Evolutionary conservation across 2,797 vertebrate genomes (phyloP), one percentile per base, ranked within the genome.

Genomic region (Percopsis omiscomaycus): DNA sequence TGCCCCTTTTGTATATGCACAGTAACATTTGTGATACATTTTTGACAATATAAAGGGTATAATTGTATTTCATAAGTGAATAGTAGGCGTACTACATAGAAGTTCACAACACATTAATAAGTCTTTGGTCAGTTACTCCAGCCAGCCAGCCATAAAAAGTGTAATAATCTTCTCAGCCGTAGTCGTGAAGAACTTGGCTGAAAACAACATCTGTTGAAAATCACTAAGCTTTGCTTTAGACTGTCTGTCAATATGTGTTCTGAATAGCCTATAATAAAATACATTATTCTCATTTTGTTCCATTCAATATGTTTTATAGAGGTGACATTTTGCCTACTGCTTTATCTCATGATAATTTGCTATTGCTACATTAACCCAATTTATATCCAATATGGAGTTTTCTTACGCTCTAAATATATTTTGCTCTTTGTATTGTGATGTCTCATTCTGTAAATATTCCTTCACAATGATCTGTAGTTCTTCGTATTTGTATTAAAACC

Each of bases 151-250:
- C 32, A 2, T 5, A 3, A 61, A 77, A 58, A 75, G 73, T 64
- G 16, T 65, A 69, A 65, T 64, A 2, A 77, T 76, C 74, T 75
- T 57, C 32, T 57, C 32, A 73, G 58, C 81, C 71, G 67, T 66
- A 67, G 70, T 74, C 60, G 63, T 73, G 68, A 76, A 80, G 62
- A 11, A 71, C 48, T 8, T 4, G 15, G 32, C 45, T 37, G 56
- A 77, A 64, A 74, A 73, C 66, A 63, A 56, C 63, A 62, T 75
- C 71, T 80, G 69, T 57, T 78, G 52, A 67, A 30, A 66, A 68
- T 81, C 73, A 71, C 47, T 59, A 1, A 28, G 4, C 45, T 64
- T 52, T 69, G 64, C 42, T 51, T 45, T 69, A 64, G 29, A 15
- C 28, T 54, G 55, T 48, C 14, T 16, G 54, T 61, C 27, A 59